These are phyloP conservation scores for Muntiacus reevesi DNA, from an alignment of 2,113 vertebrate species.

Conservation along the genomic window DNA sequence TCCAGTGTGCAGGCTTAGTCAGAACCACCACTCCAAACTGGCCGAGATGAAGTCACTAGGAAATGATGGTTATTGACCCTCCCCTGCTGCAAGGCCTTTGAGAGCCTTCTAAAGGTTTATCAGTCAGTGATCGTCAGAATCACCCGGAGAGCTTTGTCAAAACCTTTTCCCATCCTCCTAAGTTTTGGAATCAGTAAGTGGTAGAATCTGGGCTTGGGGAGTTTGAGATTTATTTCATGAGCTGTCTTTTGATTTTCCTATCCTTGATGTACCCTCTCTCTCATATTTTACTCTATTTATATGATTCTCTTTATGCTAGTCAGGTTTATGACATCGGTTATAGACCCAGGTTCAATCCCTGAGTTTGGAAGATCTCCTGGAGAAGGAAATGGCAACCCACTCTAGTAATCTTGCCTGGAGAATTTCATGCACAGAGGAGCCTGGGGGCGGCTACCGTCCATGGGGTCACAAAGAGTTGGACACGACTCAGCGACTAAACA, in stretches of 20 bases:
- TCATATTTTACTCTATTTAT: background rate
- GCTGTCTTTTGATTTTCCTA: background rate
- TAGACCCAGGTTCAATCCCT: background rate
- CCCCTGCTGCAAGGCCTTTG: background rate
- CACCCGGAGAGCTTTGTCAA: background rate
- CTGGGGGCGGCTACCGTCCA: background rate
- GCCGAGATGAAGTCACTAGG: accelerated
- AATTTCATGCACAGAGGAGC: background rate
- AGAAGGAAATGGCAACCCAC: background rate
- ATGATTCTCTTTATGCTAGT: background rate
- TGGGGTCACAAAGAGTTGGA: background rate
- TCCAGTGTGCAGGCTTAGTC: accelerated
- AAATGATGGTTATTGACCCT: background rate
- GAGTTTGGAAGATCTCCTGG: background rate
- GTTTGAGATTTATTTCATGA: background rate
- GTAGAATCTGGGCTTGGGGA: background rate
- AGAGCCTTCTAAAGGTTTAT: background rate
- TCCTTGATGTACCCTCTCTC: background rate
- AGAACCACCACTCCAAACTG: background rate
- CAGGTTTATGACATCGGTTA: background rate
- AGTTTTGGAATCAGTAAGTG: background rate
- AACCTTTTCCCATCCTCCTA: background rate
- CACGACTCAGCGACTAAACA: background rate
- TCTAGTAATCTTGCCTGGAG: background rate
- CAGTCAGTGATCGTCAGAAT: background rate